phyloP scores from a whole-genome alignment of 2,888 invertebrate species.

The Lochmaea crataegi region DNA sequence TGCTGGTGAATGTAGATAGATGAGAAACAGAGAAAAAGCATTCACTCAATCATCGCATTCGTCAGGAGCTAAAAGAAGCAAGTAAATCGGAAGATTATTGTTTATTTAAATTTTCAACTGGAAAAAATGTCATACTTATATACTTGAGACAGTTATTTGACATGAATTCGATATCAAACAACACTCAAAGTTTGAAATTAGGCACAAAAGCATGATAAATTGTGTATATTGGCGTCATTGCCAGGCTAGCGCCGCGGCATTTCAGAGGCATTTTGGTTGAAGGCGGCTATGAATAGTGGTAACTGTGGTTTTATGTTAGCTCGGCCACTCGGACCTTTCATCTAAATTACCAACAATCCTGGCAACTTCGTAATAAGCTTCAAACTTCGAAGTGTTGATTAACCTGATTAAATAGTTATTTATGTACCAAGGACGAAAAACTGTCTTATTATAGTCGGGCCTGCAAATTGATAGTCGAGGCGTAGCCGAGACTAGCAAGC shows the following conservation, averaged over 20 bases:
- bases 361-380: not conserved
- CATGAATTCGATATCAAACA: not conserved
- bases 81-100: not conserved
- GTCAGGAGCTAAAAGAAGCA: not conserved
- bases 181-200: not conserved
- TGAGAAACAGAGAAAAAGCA: not conserved
- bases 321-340: not conserved
- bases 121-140: not conserved
- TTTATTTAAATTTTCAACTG: too few species aligned
- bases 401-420: too few species aligned
- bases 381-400: not conserved
- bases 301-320: not conserved
- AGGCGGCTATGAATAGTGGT: not conserved
- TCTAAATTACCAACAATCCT: not conserved
- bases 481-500: too few species aligned
- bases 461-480: too few species aligned
- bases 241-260: too few species aligned
- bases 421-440: too few species aligned
- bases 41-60: not conserved
- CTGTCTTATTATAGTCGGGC: too few species aligned
- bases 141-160: not conserved
- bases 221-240: too few species aligned
- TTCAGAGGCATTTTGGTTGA: not conserved
- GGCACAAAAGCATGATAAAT: not conserved
- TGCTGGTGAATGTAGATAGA: conserved; percentile 1